A percentile compares a stretch with the other conserved stretches of the same genome.
Conservation (phyloP, 2,797 vertebrate genomes). For the Brachyalestes nurse region DNA sequence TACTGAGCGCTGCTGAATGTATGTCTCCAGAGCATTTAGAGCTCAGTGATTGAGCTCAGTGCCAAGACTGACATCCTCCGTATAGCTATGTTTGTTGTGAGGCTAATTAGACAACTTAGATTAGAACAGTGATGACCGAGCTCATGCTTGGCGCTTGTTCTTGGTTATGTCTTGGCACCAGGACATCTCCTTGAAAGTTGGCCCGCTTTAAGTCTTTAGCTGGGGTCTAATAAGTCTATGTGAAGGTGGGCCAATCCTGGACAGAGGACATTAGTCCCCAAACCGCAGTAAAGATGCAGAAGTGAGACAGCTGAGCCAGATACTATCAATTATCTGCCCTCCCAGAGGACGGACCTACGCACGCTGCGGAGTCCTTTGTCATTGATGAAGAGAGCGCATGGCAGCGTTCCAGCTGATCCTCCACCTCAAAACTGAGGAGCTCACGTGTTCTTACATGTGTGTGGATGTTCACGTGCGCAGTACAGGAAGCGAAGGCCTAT, state of each 20-base stretch:
- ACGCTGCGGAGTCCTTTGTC: slow-evolving; percentile 14
- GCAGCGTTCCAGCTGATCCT: slow-evolving; percentile 56
- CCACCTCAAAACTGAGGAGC: slow-evolving; percentile 53
- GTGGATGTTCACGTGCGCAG: slow-evolving; percentile 7
- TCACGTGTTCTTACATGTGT: slow-evolving; percentile 25
- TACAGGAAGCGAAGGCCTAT: background rate
- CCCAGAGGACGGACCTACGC: slow-evolving; percentile 10
- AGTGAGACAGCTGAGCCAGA: background rate
- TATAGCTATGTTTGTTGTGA: background rate
- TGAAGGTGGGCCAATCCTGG: slow-evolving; percentile 68
- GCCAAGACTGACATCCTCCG: too few species aligned
- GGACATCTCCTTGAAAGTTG: slow-evolving; percentile 58
- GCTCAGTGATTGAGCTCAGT: too few species aligned
- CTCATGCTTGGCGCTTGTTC: slow-evolving; percentile 59
- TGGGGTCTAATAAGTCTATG: slow-evolving; percentile 29
- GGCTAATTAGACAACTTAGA: slow-evolving; percentile 9
- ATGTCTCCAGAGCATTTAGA: too few species aligned
- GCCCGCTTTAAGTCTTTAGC: slow-evolving; percentile 48
- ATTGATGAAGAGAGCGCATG: slow-evolving; percentile 65
- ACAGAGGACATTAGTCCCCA: slow-evolving; percentile 60
- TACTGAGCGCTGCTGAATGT: too few species aligned
- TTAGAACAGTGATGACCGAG: slow-evolving; percentile 33
- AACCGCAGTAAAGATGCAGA: slow-evolving; percentile 25
- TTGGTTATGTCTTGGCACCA: background rate
- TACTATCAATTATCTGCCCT: slow-evolving; percentile 23